Conservation (phyloP, 2,888 invertebrate species). For the Scaptomyza tumidula region DNA sequence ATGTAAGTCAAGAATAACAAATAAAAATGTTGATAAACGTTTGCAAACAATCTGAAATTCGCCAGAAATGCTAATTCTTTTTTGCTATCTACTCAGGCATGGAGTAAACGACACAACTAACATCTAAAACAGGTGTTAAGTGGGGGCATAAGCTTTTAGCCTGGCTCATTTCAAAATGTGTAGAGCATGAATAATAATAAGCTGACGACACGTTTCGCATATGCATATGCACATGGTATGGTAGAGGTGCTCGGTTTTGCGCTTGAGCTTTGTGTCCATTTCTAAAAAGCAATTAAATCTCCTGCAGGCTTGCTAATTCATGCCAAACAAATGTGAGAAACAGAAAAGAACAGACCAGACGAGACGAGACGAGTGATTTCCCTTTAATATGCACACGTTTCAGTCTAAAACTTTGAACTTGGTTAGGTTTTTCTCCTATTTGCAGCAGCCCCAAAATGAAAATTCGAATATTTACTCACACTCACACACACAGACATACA, state of each 20-base stretch:
- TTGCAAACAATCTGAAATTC: too few relatives aligned
- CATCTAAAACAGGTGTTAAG: neutral
- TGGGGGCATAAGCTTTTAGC: neutral
- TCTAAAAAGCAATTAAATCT: conserved; percentile 17
- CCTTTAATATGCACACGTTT: conserved; percentile 5
- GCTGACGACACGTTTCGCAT: conserved; percentile 10
- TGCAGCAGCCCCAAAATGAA: neutral
- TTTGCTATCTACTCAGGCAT: too few relatives aligned
- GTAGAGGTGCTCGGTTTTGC: neutral
- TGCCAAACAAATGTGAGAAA: conserved; percentile 22
- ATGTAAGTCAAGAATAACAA: too few relatives aligned
- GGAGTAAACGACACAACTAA: too few relatives aligned
- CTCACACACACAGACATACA: neutral
- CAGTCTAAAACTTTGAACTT: neutral
- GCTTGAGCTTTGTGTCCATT: neutral
- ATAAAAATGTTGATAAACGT: too few relatives aligned
- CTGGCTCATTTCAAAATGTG: conserved; percentile 9
- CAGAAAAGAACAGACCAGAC: conserved; percentile 5
- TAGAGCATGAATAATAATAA: conserved; percentile 30
- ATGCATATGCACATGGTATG: neutral
- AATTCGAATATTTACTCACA: neutral
- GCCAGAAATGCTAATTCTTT: too few relatives aligned
- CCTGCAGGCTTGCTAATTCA: conserved; percentile 34
- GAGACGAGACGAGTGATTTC: conserved; percentile 2
- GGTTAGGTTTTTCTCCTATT: neutral